These are phyloP conservation scores for Pristiophorus japonicus DNA, from an alignment of 2,113 vertebrate species.

Conservation along the genomic window DNA sequence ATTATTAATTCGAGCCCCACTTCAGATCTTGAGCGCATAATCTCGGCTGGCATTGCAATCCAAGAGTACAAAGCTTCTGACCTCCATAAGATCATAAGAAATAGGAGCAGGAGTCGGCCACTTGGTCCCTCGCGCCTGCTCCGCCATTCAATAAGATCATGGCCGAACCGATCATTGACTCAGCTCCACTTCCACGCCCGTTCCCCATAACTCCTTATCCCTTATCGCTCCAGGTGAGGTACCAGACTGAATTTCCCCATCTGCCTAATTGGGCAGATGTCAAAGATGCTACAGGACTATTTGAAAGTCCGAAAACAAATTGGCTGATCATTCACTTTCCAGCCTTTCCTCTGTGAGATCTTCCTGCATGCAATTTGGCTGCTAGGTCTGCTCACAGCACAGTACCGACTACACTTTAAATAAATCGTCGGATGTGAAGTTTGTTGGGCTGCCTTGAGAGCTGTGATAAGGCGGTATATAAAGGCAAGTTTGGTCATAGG, in stretches of 20 bases:
- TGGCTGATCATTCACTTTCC: not conserved
- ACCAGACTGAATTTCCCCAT: not conserved
- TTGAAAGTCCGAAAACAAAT: not conserved
- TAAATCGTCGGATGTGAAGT: not conserved
- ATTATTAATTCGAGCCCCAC: not conserved
- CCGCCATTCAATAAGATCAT: no score
- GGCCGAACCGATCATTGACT: no score
- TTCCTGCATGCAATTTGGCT: not conserved
- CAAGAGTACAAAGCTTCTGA: not conserved
- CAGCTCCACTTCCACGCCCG: no score
- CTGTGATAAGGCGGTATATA: not conserved
- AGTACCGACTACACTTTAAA: not conserved
- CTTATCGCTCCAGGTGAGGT: not conserved
- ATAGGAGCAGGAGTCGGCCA: no score
- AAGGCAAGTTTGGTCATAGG: not conserved
- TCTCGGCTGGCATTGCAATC: not conserved
- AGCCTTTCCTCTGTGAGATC: not conserved
- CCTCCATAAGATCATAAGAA: no score
- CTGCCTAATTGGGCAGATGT: not conserved
- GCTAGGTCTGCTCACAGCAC: not conserved
- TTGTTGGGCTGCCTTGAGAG: not conserved
- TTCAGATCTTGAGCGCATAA: not conserved
- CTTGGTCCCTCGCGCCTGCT: no score
- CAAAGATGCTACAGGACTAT: not conserved
- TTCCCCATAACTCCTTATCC: no score